phyloP scores from a whole-genome alignment of 2,113 vertebrate genomes.

The Bufo bufo region DNA sequence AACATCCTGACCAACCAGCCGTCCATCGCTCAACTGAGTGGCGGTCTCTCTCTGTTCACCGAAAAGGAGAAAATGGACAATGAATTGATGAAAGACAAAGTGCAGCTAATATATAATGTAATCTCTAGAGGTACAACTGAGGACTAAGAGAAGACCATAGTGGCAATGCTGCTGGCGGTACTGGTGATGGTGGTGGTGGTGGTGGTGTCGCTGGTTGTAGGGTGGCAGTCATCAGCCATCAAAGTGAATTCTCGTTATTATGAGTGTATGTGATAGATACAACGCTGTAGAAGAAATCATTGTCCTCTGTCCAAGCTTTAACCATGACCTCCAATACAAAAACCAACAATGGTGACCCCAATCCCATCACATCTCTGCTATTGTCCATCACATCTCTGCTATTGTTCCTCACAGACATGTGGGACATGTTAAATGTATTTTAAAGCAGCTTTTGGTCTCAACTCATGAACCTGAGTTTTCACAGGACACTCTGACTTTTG shows the following conservation, averaged over 20 bases:
- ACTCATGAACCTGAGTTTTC: neutral
- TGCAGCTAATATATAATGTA: neutral
- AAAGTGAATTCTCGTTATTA: neutral
- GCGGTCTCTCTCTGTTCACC: constrained; percentile 14
- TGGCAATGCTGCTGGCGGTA: too few relatives aligned
- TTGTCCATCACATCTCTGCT: neutral
- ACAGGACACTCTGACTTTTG: neutral
- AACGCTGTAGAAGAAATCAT: neutral
- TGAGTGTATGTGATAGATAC: neutral
- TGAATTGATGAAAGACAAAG: neutral
- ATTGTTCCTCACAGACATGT: neutral
- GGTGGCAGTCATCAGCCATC: neutral
- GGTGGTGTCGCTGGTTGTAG: neutral
- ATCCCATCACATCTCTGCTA: neutral
- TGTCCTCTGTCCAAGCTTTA: neutral
- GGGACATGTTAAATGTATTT: neutral
- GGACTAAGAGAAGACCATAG: neutral
- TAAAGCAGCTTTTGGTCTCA: neutral
- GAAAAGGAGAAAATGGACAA: neutral
- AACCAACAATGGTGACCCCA: too few relatives aligned
- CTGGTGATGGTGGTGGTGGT: too few relatives aligned
- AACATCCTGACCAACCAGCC: constrained; percentile 8
- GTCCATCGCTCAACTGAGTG: neutral
- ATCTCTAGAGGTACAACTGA: neutral
- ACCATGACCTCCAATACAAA: too few relatives aligned